phyloP scores from a whole-genome alignment of 2,888 invertebrate species.

The Neoaliturus tenellus region DNA sequence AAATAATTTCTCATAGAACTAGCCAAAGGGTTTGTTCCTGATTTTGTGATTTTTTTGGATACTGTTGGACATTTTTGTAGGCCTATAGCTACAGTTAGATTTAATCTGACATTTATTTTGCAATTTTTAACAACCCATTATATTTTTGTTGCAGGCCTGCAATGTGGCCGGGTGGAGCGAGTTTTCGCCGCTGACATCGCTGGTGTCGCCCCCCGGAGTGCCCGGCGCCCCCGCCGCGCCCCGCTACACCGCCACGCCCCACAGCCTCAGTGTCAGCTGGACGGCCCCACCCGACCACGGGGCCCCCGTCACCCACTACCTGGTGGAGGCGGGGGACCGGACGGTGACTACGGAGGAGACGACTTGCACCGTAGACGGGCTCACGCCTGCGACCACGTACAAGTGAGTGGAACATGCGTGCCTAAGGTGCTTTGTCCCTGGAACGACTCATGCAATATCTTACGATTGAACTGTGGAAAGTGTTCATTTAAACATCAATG shows the following conservation, averaged over 20 bases:
- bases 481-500: too few relatives aligned
- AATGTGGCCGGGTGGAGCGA: slow-evolving; percentile 89
- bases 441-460: too few relatives aligned
- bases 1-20: too few relatives aligned
- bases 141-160: slow-evolving; percentile 77
- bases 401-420: too few relatives aligned
- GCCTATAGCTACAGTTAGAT: too few relatives aligned
- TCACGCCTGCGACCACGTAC: slow-evolving; percentile 88
- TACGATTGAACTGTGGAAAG: too few relatives aligned
- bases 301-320: slow-evolving; percentile 84
- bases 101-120: too few relatives aligned
- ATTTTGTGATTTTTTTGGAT: too few relatives aligned
- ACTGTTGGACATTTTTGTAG: too few relatives aligned
- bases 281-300: slow-evolving; percentile 85
- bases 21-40: too few relatives aligned
- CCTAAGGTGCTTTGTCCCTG: too few relatives aligned
- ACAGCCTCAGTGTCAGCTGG: slow-evolving; percentile 84
- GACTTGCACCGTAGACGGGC: slow-evolving; percentile 80
- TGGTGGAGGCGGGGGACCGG: slow-evolving; percentile 81
- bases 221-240: slow-evolving; percentile 81
- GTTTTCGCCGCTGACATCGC: slow-evolving; percentile 81
- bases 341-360: slow-evolving; percentile 77
- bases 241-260: slow-evolving; percentile 81
- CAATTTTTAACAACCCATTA: too few relatives aligned
- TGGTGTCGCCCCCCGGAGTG: slow-evolving; percentile 86